These are phyloP conservation scores for Pterostichus niger DNA, from an alignment of 2,888 invertebrate genomes.

Conservation along the genomic window DNA sequence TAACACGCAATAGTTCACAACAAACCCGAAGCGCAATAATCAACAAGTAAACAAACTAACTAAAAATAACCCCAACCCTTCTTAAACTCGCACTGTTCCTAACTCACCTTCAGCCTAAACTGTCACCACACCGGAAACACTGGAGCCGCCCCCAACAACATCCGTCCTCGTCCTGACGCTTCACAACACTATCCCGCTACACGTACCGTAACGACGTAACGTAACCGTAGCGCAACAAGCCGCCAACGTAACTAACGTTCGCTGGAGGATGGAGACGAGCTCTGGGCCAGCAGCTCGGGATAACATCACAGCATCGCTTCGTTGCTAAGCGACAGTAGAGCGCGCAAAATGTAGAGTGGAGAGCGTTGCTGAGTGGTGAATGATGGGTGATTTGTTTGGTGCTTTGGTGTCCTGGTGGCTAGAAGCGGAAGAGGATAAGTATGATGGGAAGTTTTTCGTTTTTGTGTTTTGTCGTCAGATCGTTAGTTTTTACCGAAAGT, in stretches of 20 bases:
- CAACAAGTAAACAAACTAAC: conserved; percentile 16
- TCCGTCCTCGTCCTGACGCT: not conserved
- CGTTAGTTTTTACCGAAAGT: too few relatives aligned
- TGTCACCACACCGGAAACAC: not conserved
- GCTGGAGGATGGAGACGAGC: conserved; percentile 11
- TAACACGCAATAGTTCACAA: not conserved
- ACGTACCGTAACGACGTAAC: conserved; percentile 3
- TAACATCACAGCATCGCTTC: too few relatives aligned
- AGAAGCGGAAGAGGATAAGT: too few relatives aligned
- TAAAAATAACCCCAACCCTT: not conserved
- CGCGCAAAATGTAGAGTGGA: too few relatives aligned
- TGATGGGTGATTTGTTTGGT: conserved; percentile 1
- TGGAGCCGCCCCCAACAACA: not conserved
- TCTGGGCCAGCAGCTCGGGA: conserved; percentile 1
- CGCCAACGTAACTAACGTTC: not conserved
- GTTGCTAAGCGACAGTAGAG: too few relatives aligned
- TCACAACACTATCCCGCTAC: not conserved
- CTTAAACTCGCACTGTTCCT: not conserved
- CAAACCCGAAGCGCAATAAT: not conserved
- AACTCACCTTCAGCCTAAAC: not conserved
- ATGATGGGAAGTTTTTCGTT: too few relatives aligned
- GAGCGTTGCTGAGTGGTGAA: not conserved
- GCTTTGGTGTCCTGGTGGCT: too few relatives aligned
- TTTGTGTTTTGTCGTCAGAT: too few relatives aligned
- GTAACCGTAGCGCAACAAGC: conserved; percentile 1